Evolutionary conservation across 2,113 vertebrate genomes (phyloP).

Genomic region (Progne subis): DNA sequence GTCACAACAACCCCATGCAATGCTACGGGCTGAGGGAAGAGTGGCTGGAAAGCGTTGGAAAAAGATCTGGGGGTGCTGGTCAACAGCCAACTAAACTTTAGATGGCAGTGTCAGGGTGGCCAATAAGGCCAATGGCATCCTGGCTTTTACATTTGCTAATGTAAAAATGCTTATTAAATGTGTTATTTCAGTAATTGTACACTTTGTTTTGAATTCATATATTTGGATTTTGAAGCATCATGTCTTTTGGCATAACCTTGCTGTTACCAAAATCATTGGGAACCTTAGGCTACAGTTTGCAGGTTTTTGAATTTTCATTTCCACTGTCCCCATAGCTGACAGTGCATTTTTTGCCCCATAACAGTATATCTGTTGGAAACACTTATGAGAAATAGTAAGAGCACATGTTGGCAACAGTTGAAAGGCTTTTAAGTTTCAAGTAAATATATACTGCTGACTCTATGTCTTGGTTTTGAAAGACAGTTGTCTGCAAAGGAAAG

Average conservation of each 20-base stretch:
- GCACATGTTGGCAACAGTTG: not conserved
- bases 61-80: not conserved
- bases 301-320: conserved; percentile 5
- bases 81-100: not conserved
- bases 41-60: not conserved
- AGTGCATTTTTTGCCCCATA: not conserved
- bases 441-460: not conserved
- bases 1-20: not conserved
- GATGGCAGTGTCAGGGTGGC: not conserved
- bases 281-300: not conserved
- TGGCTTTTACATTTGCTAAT: not conserved
- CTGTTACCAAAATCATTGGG: not conserved
- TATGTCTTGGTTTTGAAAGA: not conserved
- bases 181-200: not conserved
- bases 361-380: not conserved
- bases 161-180: not conserved
- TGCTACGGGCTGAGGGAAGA: not conserved
- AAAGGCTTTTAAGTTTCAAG: not conserved
- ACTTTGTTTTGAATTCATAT: not conserved
- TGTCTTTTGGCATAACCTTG: not conserved
- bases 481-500: too few relatives aligned
- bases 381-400: not conserved
- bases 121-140: not conserved
- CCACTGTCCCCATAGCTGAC: not conserved
- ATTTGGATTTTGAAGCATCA: not conserved